These are phyloP conservation scores for Cydia splendana DNA, from an alignment of 1,140 invertebrate species.

Conservation along the genomic window DNA sequence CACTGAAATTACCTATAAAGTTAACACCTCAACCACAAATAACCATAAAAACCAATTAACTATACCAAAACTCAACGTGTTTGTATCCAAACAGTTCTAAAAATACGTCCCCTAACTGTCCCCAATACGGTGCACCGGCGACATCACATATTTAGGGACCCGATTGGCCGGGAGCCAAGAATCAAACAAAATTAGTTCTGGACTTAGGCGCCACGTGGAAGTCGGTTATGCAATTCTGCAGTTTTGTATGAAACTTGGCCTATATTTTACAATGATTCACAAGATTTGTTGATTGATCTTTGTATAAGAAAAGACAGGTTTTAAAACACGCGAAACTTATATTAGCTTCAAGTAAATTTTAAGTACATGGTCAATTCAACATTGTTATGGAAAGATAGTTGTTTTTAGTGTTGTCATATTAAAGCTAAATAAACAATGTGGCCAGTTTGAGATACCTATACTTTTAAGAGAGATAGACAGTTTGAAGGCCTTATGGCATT, in stretches of 20 bases:
- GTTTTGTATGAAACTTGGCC: background rate
- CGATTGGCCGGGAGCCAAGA: background rate
- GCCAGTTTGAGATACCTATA: too few species aligned
- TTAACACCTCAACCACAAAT: background rate
- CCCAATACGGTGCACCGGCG: background rate
- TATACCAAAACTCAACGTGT: background rate
- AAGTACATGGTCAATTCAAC: too few species aligned
- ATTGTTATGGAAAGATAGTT: too few species aligned
- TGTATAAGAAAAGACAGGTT: too few species aligned
- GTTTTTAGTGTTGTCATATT: too few species aligned
- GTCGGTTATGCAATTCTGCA: background rate
- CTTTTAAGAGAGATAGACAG: too few species aligned
- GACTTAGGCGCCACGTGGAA: background rate
- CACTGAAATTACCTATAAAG: background rate
- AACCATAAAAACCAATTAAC: slow-evolving; percentile 8
- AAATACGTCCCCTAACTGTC: slow-evolving; percentile 7
- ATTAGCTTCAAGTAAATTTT: too few species aligned
- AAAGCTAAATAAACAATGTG: too few species aligned
- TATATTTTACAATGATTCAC: too few species aligned
- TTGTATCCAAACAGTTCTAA: slow-evolving; percentile 11
- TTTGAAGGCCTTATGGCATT: too few species aligned
- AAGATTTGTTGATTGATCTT: too few species aligned
- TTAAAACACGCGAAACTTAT: too few species aligned
- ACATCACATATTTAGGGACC: background rate
- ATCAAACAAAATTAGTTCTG: slow-evolving; percentile 16